Percentiles rank a stretch among this genome's conserved stretches.
Conservation (phyloP, 1,140 invertebrate species). For the Oncopodura yosiiana region DNA sequence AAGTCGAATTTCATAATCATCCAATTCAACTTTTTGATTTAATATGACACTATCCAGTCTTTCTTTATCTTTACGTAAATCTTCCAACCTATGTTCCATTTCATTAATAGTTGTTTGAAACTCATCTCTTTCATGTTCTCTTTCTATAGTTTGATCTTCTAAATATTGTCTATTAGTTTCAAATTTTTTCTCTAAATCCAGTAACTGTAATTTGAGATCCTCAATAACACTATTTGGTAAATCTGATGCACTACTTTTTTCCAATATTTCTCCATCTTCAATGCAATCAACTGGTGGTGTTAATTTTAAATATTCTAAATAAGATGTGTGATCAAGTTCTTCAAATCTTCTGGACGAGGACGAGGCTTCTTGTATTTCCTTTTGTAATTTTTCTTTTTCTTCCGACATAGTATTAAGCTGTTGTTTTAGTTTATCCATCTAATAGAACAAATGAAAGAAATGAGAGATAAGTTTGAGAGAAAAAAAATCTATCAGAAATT, state of each 20-base stretch:
- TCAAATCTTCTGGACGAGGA: no score
- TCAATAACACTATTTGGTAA: slow-evolving; percentile 14
- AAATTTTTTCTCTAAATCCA: slow-evolving; percentile 67
- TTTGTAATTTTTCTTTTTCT: no score
- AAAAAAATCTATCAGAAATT: no score
- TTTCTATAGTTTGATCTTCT: slow-evolving; percentile 66
- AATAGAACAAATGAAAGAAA: no score
- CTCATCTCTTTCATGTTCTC: slow-evolving; percentile 67
- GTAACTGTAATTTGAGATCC: slow-evolving; percentile 48
- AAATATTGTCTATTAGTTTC: slow-evolving; percentile 60
- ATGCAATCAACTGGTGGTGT: slow-evolving; percentile 19
- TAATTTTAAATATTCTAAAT: slow-evolving; percentile 17
- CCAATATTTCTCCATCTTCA: slow-evolving; percentile 18
- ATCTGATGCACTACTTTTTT: slow-evolving; percentile 3
- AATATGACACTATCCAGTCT: slow-evolving; percentile 57
- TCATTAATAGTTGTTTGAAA: slow-evolving; percentile 46
- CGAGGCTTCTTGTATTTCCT: no score
- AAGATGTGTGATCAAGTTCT: no score
- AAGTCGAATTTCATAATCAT: slow-evolving; percentile 53
- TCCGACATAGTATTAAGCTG: no score
- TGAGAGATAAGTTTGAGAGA: no score
- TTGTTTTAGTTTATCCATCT: no score
- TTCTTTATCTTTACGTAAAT: slow-evolving; percentile 52
- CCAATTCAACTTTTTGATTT: slow-evolving; percentile 46
- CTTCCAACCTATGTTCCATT: slow-evolving; percentile 42